Evolutionary conservation across 92 coral and sea anemone genomes (phyloP).

Genomic region (Epizoanthus illoricatus): DNA sequence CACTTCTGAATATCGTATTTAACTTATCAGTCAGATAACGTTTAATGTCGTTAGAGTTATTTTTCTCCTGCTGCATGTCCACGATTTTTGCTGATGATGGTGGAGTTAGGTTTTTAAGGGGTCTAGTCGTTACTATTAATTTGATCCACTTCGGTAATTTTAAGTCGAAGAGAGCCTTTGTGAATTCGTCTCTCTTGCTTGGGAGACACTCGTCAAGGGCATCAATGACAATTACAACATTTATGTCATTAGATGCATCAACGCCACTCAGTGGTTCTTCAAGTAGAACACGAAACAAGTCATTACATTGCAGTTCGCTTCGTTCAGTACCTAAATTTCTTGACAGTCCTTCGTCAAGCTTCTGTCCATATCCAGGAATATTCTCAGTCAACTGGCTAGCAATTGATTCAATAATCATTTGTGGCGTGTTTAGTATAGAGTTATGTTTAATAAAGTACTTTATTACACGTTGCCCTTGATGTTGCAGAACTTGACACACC

Average conservation of each 20-base stretch:
- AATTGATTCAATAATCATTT: too few relatives aligned
- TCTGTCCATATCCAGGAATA: neutral
- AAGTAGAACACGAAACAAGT: neutral
- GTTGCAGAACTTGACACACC: neutral
- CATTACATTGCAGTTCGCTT: neutral
- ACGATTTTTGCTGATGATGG: neutral
- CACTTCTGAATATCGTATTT: neutral
- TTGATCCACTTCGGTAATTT: too few relatives aligned
- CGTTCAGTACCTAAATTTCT: neutral
- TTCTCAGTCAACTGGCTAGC: neutral
- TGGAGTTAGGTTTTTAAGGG: neutral
- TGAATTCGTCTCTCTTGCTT: neutral
- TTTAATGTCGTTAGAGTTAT: neutral
- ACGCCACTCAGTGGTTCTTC: neutral
- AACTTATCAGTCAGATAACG: neutral
- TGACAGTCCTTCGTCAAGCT: neutral
- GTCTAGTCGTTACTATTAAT: too few relatives aligned
- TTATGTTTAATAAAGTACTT: too few relatives aligned
- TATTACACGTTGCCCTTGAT: neutral
- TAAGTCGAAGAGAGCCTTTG: neutral
- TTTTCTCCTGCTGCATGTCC: neutral
- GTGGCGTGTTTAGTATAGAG: too few relatives aligned
- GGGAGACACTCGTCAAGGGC: neutral
- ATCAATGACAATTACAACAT: neutral
- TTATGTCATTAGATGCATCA: too few relatives aligned